phyloP scores from a whole-genome alignment of 2,888 invertebrate species.

The Lapara coniferarum region DNA sequence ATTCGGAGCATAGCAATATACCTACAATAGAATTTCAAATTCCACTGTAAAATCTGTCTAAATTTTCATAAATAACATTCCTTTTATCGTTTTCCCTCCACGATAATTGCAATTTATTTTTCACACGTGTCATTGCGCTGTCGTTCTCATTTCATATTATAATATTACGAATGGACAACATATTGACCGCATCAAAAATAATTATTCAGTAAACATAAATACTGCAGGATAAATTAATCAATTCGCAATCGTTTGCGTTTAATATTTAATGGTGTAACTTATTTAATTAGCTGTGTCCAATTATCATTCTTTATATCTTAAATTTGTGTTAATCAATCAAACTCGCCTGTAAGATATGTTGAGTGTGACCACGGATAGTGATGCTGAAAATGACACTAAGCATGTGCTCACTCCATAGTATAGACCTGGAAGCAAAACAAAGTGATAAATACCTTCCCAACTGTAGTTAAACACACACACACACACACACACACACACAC shows the following conservation, averaged over 20 bases:
- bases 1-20: not conserved
- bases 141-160: not conserved
- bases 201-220: slow-evolving; percentile 8
- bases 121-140: not conserved
- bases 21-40: not conserved
- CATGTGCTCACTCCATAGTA: slow-evolving; percentile 93
- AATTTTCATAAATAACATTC: not conserved
- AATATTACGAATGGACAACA: not conserved
- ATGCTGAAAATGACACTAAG: slow-evolving; percentile 91
- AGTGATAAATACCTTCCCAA: slow-evolving; percentile 1
- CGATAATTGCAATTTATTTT: not conserved
- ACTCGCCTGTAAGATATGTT: slow-evolving; percentile 91
- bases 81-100: not conserved
- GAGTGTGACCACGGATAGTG: slow-evolving; percentile 91
- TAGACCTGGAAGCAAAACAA: slow-evolving; percentile 83
- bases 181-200: slow-evolving; percentile 3
- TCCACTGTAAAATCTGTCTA: not conserved
- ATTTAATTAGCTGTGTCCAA: slow-evolving; percentile 4
- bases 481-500: too few relatives aligned
- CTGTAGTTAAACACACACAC: too few relatives aligned
- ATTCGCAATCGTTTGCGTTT: not conserved
- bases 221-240: not conserved
- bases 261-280: not conserved
- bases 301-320: not conserved
- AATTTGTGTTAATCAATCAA: slow-evolving; percentile 23